phyloP scores from a whole-genome alignment of 2,797 vertebrate species.

The Ptychadena robeensis region DNA sequence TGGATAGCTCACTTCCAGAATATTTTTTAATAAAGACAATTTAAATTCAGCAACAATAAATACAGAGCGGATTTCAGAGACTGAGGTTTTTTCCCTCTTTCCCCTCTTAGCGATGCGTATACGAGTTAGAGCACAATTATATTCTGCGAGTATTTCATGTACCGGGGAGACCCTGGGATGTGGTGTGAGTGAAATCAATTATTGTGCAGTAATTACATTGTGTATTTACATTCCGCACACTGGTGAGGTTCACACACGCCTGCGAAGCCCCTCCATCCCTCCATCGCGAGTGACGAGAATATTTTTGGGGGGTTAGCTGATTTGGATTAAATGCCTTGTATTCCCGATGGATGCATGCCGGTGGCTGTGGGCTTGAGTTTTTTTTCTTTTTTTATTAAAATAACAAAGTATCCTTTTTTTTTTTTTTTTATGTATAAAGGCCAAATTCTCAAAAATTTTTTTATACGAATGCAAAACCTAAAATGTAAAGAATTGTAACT shows the following conservation, averaged over 20 bases:
- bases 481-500: too few species aligned
- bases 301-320: neutral
- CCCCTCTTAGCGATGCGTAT: slow-evolving; percentile 14
- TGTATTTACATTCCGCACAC: slow-evolving; percentile 53
- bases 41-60: slow-evolving; percentile 45
- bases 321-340: neutral
- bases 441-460: too few species aligned
- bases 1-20: neutral
- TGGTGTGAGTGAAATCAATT: slow-evolving; percentile 48
- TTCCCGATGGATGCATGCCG: neutral
- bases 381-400: too few species aligned
- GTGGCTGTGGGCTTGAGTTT: neutral
- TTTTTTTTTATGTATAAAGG: too few species aligned
- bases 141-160: slow-evolving; percentile 20
- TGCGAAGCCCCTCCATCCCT: neutral
- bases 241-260: slow-evolving; percentile 2
- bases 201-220: slow-evolving; percentile 57
- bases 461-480: too few species aligned
- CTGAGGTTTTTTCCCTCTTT: neutral
- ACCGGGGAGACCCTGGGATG: slow-evolving; percentile 33
- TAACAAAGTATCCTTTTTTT: too few species aligned
- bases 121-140: slow-evolving; percentile 36
- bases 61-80: slow-evolving; percentile 32
- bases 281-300: neutral
- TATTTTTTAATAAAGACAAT: slow-evolving; percentile 43